These are phyloP conservation scores for Drosophila oshimai DNA, from an alignment of 1,140 invertebrate species.

Conservation along the genomic window DNA sequence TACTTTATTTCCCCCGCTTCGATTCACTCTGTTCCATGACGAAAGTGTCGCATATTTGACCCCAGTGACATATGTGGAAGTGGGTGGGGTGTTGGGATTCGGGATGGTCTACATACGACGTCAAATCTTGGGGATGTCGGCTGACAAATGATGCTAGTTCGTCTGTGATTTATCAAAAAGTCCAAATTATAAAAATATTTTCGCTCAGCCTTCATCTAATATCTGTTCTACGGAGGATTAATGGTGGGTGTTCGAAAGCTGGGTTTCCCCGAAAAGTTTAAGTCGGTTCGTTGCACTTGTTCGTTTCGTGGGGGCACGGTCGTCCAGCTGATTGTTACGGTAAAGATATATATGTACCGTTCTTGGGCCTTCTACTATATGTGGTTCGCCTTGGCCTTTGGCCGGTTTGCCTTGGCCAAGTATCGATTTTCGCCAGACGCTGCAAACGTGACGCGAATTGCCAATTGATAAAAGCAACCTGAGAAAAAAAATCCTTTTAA, in stretches of 20 bases:
- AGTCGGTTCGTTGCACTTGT: slow-evolving; percentile 53
- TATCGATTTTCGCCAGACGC: slow-evolving; percentile 73
- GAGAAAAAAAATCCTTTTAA: slow-evolving; percentile 22
- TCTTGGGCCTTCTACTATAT: background rate
- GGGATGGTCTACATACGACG: background rate
- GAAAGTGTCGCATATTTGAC: slow-evolving; percentile 69
- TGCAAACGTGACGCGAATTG: slow-evolving; percentile 69
- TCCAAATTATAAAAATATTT: slow-evolving; percentile 63
- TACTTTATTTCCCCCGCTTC: slow-evolving; percentile 29
- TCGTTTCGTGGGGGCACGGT: background rate
- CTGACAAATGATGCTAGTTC: slow-evolving; percentile 67
- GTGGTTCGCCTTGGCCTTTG: slow-evolving; percentile 49
- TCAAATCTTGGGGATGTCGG: slow-evolving; percentile 27
- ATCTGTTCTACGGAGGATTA: slow-evolving; percentile 56
- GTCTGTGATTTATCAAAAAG: slow-evolving; percentile 72
- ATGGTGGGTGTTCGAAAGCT: slow-evolving; percentile 28
- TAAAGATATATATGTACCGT: background rate
- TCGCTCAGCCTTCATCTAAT: slow-evolving; percentile 17
- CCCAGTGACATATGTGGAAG: slow-evolving; percentile 52
- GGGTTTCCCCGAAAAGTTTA: background rate
- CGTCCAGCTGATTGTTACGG: slow-evolving; percentile 12
- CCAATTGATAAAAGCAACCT: slow-evolving; percentile 41
- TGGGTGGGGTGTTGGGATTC: background rate
- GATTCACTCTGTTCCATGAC: slow-evolving; percentile 49
- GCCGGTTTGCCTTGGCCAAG: slow-evolving; percentile 30